Conservation (phyloP, 2,888 invertebrate species). For the Acleris sparsana region DNA sequence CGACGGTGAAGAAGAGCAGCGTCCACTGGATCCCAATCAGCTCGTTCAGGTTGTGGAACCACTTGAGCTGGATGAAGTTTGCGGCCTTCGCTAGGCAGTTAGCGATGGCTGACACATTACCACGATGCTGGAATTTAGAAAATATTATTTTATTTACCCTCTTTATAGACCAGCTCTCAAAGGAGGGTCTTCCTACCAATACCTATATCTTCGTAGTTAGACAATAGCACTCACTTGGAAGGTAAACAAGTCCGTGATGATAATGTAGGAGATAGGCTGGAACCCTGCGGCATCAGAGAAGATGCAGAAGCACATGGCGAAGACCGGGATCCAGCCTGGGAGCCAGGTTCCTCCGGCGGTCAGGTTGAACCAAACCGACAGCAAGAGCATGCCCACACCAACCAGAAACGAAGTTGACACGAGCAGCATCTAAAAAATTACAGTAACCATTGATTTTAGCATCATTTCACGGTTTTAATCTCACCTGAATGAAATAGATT, state of each 20-base stretch:
- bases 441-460: too few species aligned
- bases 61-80: constrained; percentile 76
- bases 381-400: constrained; percentile 67
- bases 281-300: constrained; percentile 77
- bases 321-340: constrained; percentile 74
- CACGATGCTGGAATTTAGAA: constrained; percentile 62
- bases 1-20: constrained; percentile 67
- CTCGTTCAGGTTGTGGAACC: constrained; percentile 69
- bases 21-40: constrained; percentile 75
- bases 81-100: constrained; percentile 75
- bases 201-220: too few species aligned
- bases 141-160: not conserved
- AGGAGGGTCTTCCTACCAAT: too few species aligned
- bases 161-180: too few species aligned
- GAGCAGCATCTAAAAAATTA: constrained; percentile 60
- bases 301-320: constrained; percentile 74
- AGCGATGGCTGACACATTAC: constrained; percentile 73
- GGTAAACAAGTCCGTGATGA: constrained; percentile 74
- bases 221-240: constrained; percentile 73
- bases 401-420: constrained; percentile 69
- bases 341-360: constrained; percentile 63
- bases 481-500: too few species aligned
- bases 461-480: too few species aligned
- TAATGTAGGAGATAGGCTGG: constrained; percentile 76
- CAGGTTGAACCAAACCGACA: constrained; percentile 74